Percentiles rank a stretch among this genome's conserved stretches.
phyloP scores from a whole-genome alignment of 2,113 vertebrate genomes.

The Bufo bufo region DNA sequence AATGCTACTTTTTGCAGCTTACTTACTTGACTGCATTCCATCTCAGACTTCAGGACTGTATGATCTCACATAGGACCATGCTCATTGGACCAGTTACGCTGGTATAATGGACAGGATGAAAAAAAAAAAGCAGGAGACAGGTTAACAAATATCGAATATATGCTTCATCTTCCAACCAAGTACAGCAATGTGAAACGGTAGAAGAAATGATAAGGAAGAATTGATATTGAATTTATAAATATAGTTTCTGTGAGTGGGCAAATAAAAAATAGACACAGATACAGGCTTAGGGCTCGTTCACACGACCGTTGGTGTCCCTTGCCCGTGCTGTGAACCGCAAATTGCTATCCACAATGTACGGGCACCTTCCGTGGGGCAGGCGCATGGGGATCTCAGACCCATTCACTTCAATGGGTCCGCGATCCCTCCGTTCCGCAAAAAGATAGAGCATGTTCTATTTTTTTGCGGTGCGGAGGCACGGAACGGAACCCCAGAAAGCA shows the following conservation, averaged over 20 bases:
- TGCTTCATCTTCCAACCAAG: not conserved
- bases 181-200: not conserved
- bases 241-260: not conserved
- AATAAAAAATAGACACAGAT: not conserved
- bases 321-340: no score
- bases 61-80: conserved; percentile 18
- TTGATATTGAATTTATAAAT: not conserved
- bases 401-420: no score
- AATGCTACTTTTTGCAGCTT: conserved; percentile 49
- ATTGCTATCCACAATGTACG: no score
- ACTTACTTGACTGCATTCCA: conserved; percentile 49
- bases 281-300: not conserved
- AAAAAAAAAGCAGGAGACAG: not conserved
- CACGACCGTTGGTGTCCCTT: no score
- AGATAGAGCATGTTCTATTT: no score
- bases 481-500: no score
- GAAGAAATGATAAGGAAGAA: not conserved
- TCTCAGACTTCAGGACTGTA: conserved; percentile 21
- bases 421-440: no score
- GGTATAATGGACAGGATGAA: not conserved
- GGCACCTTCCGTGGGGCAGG: no score
- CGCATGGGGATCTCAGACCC: no score
- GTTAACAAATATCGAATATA: not conserved
- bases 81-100: conserved; percentile 4
- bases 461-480: no score